Percentiles rank a stretch among this genome's conserved stretches.
These are phyloP conservation scores for Drosophila mayri DNA, from an alignment of 1,140 invertebrate species.

Conservation along the genomic window DNA sequence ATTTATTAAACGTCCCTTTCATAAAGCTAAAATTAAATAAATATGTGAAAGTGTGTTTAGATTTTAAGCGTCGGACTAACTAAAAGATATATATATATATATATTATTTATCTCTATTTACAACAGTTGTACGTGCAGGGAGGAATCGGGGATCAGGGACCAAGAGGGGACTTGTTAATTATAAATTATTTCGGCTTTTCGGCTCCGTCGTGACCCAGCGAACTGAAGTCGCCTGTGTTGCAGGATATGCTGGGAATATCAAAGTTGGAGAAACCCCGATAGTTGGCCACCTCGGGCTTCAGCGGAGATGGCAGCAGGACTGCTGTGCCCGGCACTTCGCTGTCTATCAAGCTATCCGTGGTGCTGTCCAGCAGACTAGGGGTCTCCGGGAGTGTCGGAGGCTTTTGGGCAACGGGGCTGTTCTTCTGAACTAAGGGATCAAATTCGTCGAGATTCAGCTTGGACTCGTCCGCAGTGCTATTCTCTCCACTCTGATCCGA, in stretches of 20 bases:
- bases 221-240: constrained; percentile 87
- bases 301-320: constrained; percentile 88
- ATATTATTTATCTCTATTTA: constrained; percentile 54
- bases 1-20: constrained; percentile 44
- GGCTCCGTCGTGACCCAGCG: constrained; percentile 50
- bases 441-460: constrained; percentile 84
- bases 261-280: constrained; percentile 89
- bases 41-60: constrained; percentile 48
- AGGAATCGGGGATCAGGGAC: constrained; percentile 1
- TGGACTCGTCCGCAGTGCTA: constrained; percentile 87
- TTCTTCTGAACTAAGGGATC: constrained; percentile 75
- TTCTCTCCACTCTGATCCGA: constrained; percentile 90
- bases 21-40: constrained; percentile 51
- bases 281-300: constrained; percentile 87
- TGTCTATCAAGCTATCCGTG: constrained; percentile 84
- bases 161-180: no score
- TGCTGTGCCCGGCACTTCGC: constrained; percentile 86
- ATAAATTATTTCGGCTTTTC: constrained; percentile 19
- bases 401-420: background rate
- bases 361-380: constrained; percentile 51
- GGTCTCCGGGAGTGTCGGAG: constrained; percentile 12
- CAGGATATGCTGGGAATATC: constrained; percentile 91
- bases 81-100: constrained; percentile 12
- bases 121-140: constrained; percentile 32
- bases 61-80: constrained; percentile 36